Evolutionary conservation across 2,113 vertebrate species (phyloP).

Genomic region (Cyanocitta stelleri): DNA sequence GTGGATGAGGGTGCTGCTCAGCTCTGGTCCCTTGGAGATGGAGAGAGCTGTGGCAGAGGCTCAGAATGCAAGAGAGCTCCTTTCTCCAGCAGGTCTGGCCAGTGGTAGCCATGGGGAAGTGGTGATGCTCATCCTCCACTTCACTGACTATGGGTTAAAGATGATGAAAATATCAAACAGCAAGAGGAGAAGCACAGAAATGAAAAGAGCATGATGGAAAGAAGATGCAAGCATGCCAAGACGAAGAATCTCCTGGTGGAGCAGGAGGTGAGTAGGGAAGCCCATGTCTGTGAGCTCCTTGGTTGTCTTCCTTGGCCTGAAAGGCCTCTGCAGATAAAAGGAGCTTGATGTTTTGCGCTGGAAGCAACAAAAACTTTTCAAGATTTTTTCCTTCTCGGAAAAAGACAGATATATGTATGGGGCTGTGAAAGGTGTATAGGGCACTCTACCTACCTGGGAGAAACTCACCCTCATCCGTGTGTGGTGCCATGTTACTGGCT

Average conservation of each 20-base stretch:
- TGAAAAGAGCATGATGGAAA: not conserved
- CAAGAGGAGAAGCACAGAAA: not conserved
- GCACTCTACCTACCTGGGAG: not conserved
- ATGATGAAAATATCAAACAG: not conserved
- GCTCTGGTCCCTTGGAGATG: not conserved
- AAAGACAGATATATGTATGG: not conserved
- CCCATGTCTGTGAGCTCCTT: not conserved
- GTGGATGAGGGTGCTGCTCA: not conserved
- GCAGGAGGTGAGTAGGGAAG: not conserved
- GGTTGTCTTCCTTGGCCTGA: not conserved
- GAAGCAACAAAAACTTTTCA: not conserved
- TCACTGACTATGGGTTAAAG: accelerated
- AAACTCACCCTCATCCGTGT: not conserved
- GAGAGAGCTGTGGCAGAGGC: not conserved
- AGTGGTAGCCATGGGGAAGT: not conserved
- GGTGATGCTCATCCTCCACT: not conserved
- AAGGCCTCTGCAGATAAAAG: not conserved
- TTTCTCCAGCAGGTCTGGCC: not conserved
- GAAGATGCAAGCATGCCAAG: not conserved
- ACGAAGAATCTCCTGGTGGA: not conserved
- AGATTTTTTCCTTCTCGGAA: not conserved
- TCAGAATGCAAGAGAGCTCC: not conserved
- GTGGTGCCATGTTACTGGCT: not conserved
- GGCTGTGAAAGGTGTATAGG: not conserved
- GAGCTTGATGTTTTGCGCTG: not conserved